Evolutionary conservation across 2,888 invertebrate genomes (phyloP).

Genomic region (Drosophila testacea): DNA sequence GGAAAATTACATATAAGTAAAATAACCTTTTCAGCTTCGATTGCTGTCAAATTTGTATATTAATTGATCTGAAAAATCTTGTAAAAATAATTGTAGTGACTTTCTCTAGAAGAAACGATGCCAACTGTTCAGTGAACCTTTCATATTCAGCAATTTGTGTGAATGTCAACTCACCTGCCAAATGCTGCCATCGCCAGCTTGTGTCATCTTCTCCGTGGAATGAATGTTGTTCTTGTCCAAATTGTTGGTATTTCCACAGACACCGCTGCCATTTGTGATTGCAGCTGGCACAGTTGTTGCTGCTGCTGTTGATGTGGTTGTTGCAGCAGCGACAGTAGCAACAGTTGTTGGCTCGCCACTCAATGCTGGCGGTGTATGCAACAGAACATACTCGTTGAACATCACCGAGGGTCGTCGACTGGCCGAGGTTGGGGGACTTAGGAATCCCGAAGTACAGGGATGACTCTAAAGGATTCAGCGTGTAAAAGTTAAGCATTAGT

Average conservation of each 20-base stretch:
- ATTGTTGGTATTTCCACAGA: slow-evolving; percentile 1
- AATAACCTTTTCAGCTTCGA: too few species aligned
- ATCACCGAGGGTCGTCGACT: slow-evolving; percentile 93
- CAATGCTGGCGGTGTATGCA: slow-evolving; percentile 87
- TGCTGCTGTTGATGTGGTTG: slow-evolving; percentile 28
- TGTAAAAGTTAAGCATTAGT: slow-evolving; percentile 25
- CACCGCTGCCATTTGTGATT: slow-evolving; percentile 5
- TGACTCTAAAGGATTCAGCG: slow-evolving; percentile 85
- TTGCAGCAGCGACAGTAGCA: slow-evolving; percentile 26
- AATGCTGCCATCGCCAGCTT: slow-evolving; percentile 91
- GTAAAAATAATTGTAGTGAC: too few species aligned
- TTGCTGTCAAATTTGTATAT: too few species aligned
- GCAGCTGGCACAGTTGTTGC: slow-evolving; percentile 31
- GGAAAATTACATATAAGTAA: too few species aligned
- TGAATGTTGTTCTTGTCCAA: slow-evolving; percentile 87
- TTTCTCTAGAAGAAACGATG: too few species aligned
- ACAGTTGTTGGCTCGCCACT: slow-evolving; percentile 71
- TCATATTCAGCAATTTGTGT: too few species aligned
- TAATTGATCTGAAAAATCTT: too few species aligned
- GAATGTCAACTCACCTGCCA: slow-evolving; percentile 86
- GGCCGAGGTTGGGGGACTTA: slow-evolving; percentile 89
- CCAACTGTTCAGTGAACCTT: too few species aligned
- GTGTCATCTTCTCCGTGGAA: slow-evolving; percentile 95
- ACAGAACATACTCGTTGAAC: slow-evolving; percentile 94
- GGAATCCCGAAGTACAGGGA: slow-evolving; percentile 88